These are phyloP conservation scores for Arion vulgaris DNA, from an alignment of 1,140 invertebrate genomes.

Conservation along the genomic window DNA sequence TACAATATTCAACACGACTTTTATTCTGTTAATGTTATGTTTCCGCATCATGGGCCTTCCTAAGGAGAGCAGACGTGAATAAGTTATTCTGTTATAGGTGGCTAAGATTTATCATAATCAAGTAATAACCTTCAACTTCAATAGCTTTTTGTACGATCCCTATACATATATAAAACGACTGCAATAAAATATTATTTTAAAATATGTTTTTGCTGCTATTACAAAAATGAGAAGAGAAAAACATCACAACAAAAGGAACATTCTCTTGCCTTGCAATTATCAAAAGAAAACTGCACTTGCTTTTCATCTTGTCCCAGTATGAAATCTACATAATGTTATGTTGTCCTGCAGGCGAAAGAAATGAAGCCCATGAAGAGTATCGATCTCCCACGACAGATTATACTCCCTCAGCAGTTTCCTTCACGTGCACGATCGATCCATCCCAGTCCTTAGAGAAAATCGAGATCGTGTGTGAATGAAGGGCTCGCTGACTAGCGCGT, in stretches of 20 bases:
- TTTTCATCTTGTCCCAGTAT: neutral
- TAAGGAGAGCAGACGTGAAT: neutral
- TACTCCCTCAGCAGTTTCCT: conserved; percentile 22
- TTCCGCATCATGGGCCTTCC: too few species aligned
- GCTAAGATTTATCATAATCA: neutral
- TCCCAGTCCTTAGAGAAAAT: conserved; percentile 4
- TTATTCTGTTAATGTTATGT: neutral
- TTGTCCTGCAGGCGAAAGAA: conserved; percentile 18
- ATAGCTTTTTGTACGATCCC: neutral
- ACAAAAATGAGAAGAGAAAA: neutral
- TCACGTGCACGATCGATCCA: conserved; percentile 16
- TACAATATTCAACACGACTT: too few species aligned
- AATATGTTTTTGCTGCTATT: neutral
- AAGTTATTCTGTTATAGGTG: neutral
- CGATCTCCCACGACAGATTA: conserved; percentile 6
- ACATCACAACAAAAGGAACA: neutral
- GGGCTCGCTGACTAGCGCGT: neutral
- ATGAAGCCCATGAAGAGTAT: conserved; percentile 22
- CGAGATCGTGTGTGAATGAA: neutral
- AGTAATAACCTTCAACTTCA: neutral
- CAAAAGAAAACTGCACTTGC: neutral
- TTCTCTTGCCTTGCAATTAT: conserved; percentile 6
- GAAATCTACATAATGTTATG: conserved; percentile 32
- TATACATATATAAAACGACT: neutral
- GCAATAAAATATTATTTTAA: neutral